phyloP scores from a whole-genome alignment of 1,140 invertebrate species.

The Musca domestica region DNA sequence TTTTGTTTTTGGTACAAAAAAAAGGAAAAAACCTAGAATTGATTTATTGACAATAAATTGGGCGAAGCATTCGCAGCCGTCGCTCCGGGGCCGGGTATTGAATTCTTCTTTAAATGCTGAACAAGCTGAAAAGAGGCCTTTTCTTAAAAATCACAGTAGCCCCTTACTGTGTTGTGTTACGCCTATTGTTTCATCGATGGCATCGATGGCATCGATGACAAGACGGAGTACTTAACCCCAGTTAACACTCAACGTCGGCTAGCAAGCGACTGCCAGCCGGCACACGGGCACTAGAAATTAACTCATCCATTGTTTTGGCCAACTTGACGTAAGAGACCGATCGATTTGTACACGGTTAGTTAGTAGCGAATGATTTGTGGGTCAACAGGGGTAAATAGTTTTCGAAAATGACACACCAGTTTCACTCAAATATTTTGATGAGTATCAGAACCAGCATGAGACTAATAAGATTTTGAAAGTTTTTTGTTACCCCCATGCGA shows the following conservation, averaged over 20 bases:
- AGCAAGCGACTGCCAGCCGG: no score
- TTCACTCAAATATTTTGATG: background rate
- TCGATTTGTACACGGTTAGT: background rate
- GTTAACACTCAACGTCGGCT: no score
- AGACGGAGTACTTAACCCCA: no score
- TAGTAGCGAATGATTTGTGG: background rate
- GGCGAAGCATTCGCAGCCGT: no score
- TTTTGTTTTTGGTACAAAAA: slow-evolving; percentile 5
- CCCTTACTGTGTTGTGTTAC: slow-evolving; percentile 16
- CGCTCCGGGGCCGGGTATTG: no score
- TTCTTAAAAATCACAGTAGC: slow-evolving; percentile 8
- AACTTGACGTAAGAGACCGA: no score
- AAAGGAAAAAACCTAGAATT: background rate
- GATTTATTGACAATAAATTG: slow-evolving; percentile 19
- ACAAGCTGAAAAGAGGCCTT: background rate
- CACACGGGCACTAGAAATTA: background rate
- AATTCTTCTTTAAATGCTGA: background rate
- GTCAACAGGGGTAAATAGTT: background rate
- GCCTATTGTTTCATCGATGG: slow-evolving; percentile 11
- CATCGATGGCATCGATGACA: no score
- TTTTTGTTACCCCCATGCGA: no score
- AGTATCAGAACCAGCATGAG: background rate
- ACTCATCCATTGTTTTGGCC: slow-evolving; percentile 10
- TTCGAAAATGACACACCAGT: background rate
- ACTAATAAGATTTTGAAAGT: slow-evolving; percentile 16